Evolutionary conservation across 2,113 vertebrate species (phyloP).

Genomic region (Neolamprologus cancellatus): DNA sequence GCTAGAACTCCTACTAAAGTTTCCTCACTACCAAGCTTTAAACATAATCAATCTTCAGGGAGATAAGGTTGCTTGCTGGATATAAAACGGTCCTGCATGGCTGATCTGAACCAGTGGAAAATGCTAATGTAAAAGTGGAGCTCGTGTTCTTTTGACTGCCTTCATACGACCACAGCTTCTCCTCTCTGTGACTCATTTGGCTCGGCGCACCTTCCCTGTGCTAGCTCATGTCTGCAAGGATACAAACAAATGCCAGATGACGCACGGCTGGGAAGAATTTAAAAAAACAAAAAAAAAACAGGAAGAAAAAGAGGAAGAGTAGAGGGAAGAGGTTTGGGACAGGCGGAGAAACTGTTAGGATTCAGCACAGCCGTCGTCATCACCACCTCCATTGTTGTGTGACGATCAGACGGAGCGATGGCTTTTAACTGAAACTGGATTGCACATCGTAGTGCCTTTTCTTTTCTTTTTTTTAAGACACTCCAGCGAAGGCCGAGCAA

Average conservation of each 20-base stretch:
- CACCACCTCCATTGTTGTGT: neutral
- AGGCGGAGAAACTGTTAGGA: neutral
- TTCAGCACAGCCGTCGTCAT: neutral
- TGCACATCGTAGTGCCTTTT: constrained; percentile 28
- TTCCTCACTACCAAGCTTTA: neutral
- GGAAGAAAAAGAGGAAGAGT: neutral
- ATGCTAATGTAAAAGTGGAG: neutral
- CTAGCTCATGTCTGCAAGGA: neutral
- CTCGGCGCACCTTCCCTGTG: neutral
- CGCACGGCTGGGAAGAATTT: neutral
- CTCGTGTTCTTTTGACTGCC: neutral
- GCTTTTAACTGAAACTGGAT: constrained; percentile 41
- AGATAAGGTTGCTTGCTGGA: neutral
- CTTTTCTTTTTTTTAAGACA: neutral
- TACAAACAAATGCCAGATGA: neutral
- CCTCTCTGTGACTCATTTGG: neutral
- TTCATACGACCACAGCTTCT: neutral
- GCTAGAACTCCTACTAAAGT: neutral
- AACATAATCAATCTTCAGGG: neutral
- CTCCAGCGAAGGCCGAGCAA: constrained; percentile 22
- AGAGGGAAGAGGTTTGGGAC: neutral
- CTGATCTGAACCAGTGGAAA: neutral
- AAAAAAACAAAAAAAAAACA: neutral
- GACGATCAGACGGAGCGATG: constrained; percentile 34
- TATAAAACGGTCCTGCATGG: neutral